phyloP scores from a whole-genome alignment of 1,140 invertebrate genomes.

The Plodia interpunctella region DNA sequence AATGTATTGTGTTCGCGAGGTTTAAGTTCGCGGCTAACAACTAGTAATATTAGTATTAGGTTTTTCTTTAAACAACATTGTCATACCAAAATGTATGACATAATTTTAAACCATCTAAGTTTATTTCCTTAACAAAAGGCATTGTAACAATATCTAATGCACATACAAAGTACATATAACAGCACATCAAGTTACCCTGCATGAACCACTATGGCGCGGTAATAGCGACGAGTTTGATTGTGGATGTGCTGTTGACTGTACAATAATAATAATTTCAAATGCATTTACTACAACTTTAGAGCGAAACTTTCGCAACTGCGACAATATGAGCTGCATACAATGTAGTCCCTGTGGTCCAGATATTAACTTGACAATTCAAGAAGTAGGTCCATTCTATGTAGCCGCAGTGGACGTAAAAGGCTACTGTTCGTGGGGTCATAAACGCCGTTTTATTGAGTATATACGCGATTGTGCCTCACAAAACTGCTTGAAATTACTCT shows the following conservation, averaged over 20 bases:
- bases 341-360: conserved; percentile 11
- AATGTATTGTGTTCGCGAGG: too few species aligned
- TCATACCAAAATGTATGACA: too few species aligned
- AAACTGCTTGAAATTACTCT: conserved; percentile 22
- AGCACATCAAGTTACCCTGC: too few species aligned
- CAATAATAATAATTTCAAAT: not conserved
- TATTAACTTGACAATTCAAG: conserved; percentile 12
- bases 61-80: too few species aligned
- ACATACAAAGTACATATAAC: too few species aligned
- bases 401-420: conserved; percentile 4
- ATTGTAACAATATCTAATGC: too few species aligned
- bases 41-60: too few species aligned
- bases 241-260: not conserved
- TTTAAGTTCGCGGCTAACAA: too few species aligned
- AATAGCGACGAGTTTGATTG: too few species aligned
- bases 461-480: conserved; percentile 13
- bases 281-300: not conserved
- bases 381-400: conserved; percentile 12
- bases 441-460: conserved; percentile 14
- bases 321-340: conserved; percentile 4
- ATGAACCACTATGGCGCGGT: too few species aligned
- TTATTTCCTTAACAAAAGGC: too few species aligned
- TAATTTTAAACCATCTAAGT: too few species aligned
- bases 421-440: conserved; percentile 13
- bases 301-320: not conserved